phyloP scores from a whole-genome alignment of 2,888 invertebrate species.

The Chaetogeoica ovagalla region DNA sequence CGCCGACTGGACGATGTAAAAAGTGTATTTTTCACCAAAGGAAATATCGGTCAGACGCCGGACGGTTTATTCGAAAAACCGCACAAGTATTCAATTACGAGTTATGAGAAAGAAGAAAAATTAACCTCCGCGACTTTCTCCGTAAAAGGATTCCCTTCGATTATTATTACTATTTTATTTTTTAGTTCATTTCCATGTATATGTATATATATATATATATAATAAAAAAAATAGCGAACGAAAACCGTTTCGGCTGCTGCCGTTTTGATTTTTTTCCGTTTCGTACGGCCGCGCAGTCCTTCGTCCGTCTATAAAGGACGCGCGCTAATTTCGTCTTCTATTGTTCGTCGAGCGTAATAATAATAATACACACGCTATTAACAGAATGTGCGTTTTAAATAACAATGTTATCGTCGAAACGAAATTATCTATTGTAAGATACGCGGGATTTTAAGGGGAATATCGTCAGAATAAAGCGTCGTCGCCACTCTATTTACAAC shows the following conservation, averaged over 20 bases:
- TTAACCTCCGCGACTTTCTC: neutral
- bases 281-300: slow-evolving; percentile 13
- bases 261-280: too few species aligned
- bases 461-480: neutral
- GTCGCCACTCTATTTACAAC: slow-evolving; percentile 7
- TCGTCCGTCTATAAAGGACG: neutral
- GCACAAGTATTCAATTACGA: too few species aligned
- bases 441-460: neutral
- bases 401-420: slow-evolving; percentile 32
- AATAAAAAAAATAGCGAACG: too few species aligned
- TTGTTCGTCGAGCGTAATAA: neutral
- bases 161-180: neutral
- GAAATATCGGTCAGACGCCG: too few species aligned
- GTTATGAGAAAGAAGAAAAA: too few species aligned
- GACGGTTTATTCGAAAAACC: too few species aligned
- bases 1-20: too few species aligned
- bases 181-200: neutral
- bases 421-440: neutral
- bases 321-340: slow-evolving; percentile 22
- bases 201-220: too few species aligned
- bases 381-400: neutral
- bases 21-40: too few species aligned
- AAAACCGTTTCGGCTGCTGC: too few species aligned
- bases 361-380: too few species aligned
- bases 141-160: slow-evolving; percentile 31